Evolutionary conservation across 2,797 vertebrate species (phyloP).

Genomic region (Hydrolagus colliei): DNA sequence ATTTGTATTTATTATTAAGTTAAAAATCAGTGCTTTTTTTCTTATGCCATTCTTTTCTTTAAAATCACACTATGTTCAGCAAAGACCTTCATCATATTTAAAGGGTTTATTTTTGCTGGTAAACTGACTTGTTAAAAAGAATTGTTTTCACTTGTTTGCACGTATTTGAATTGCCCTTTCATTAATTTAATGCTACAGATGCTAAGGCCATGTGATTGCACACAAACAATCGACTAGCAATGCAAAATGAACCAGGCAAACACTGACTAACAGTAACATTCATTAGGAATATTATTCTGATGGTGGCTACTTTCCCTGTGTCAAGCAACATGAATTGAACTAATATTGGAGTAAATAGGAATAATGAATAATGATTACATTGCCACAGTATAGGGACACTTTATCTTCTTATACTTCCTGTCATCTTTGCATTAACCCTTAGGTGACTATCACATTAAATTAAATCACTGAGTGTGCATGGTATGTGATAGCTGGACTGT

Average conservation of each 20-base stretch:
- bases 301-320: not conserved
- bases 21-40: not conserved
- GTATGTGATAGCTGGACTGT: not conserved
- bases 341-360: too few relatives aligned
- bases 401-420: not conserved
- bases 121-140: not conserved
- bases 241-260: not conserved
- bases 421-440: conserved; percentile 2
- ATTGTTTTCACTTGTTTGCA: not conserved
- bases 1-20: not conserved
- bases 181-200: not conserved
- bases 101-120: not conserved
- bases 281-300: not conserved
- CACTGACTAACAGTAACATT: not conserved
- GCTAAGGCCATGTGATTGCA: not conserved
- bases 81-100: not conserved
- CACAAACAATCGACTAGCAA: not conserved
- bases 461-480: not conserved
- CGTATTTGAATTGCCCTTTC: not conserved
- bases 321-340: not conserved
- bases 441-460: conserved; percentile 7
- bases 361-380: not conserved
- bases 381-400: not conserved
- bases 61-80: not conserved
- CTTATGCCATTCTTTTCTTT: not conserved